These are phyloP conservation scores for Sympetrum striolatum DNA, from an alignment of 2,888 invertebrate species.

Conservation along the genomic window DNA sequence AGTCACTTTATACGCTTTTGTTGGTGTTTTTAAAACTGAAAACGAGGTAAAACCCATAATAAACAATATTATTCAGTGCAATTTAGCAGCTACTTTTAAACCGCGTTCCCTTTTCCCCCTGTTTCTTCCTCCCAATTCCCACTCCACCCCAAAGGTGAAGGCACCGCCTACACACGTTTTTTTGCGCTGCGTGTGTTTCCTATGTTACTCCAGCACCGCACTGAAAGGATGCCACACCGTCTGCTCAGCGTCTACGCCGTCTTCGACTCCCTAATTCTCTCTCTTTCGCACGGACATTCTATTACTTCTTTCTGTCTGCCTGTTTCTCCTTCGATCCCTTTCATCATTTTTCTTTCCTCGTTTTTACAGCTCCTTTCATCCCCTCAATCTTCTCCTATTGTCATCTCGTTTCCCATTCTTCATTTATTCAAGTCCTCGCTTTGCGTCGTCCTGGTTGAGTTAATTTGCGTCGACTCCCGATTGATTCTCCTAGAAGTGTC, in stretches of 20 bases:
- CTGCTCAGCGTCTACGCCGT: not conserved
- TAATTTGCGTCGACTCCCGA: too few relatives aligned
- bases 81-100: too few relatives aligned
- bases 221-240: not conserved
- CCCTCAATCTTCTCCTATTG: not conserved
- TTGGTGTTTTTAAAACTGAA: too few relatives aligned
- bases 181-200: not conserved
- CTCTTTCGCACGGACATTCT: not conserved
- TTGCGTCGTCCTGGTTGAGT: too few relatives aligned
- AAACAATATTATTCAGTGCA: too few relatives aligned
- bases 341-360: not conserved
- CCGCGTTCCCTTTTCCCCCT: not conserved
- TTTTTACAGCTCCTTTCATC: too few relatives aligned
- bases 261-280: not conserved
- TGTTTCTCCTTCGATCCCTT: not conserved
- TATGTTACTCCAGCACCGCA: not conserved
- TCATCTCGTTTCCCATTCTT: too few relatives aligned
- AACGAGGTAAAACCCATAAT: too few relatives aligned
- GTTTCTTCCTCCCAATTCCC: not conserved
- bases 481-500: too few relatives aligned
- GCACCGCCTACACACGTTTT: not conserved
- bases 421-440: too few relatives aligned
- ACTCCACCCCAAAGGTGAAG: not conserved
- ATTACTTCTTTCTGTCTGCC: not conserved
- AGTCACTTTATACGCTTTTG: too few relatives aligned